A percentile compares a stretch with the other conserved stretches of the same genome.
Evolutionary conservation across 2,113 vertebrate genomes (phyloP).

Genomic region (Rhineura floridana): DNA sequence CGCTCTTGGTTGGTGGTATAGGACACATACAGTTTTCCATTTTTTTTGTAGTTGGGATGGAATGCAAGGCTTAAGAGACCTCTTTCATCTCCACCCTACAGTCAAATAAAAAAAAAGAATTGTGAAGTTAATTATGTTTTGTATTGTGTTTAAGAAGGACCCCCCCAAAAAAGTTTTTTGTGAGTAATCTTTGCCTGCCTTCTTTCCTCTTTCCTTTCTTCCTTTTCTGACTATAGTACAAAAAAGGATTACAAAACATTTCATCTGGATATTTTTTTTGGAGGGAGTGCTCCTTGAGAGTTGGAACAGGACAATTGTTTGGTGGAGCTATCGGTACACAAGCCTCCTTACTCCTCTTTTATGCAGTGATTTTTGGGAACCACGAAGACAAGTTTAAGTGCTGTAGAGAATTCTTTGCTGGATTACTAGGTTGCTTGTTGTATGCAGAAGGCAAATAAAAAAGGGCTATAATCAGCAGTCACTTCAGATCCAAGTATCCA

Average conservation of each 20-base stretch:
- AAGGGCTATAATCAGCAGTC: conserved; percentile 90
- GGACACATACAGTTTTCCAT: conserved; percentile 99
- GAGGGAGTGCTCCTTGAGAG: conserved; percentile 69
- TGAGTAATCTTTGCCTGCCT: conserved; percentile 83
- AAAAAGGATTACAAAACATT: conserved; percentile 93
- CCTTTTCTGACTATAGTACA: conserved; percentile 85
- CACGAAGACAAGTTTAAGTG: conserved; percentile 89
- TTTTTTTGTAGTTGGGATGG: conserved; percentile 99
- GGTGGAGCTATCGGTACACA: conserved; percentile 81
- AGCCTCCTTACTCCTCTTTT: conserved; percentile 84
- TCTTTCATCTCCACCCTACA: conserved; percentile 99
- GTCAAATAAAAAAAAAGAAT: conserved; percentile 98
- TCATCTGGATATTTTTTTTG: conserved; percentile 81
- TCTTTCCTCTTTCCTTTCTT: conserved; percentile 80
- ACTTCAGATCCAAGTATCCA: conserved; percentile 85
- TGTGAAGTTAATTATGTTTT: conserved; percentile 97
- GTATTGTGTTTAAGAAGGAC: conserved; percentile 86
- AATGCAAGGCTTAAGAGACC: conserved; percentile 99
- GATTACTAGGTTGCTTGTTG: conserved; percentile 93
- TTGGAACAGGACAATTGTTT: conserved; percentile 85
- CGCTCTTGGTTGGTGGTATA: conserved; percentile 99
- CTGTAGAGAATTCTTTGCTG: conserved; percentile 87
- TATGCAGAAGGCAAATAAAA: conserved; percentile 89
- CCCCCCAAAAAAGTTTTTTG: conserved; percentile 72
- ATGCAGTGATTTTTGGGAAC: conserved; percentile 92